These are phyloP conservation scores for Taeniopygia guttata DNA, from an alignment of 2,797 vertebrate species.

Conservation along the genomic window DNA sequence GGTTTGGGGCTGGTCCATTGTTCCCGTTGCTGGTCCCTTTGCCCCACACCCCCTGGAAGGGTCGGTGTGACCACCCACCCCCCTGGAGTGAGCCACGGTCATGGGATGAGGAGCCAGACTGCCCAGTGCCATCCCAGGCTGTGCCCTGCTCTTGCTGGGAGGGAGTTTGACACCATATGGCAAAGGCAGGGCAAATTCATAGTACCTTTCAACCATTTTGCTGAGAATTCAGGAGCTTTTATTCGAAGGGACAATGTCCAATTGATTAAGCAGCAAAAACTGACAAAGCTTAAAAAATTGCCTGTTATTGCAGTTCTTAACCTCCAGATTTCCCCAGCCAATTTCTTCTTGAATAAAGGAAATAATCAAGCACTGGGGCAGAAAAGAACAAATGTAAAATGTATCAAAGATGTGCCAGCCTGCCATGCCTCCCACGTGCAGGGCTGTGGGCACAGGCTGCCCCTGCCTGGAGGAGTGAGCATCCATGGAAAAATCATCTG, in stretches of 20 bases:
- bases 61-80: not conserved
- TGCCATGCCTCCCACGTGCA: not conserved
- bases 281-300: conserved; percentile 61
- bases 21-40: not conserved
- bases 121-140: not conserved
- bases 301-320: conserved; percentile 37
- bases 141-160: not conserved
- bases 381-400: conserved; percentile 30
- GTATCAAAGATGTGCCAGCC: not conserved
- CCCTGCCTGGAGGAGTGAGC: not conserved
- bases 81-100: not conserved
- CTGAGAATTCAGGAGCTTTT: conserved; percentile 30
- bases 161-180: not conserved
- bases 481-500: not conserved
- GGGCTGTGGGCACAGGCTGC: conserved; percentile 15
- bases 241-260: conserved; percentile 62
- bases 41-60: not conserved
- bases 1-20: not conserved
- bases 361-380: not conserved
- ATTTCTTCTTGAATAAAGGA: not conserved
- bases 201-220: not conserved
- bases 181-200: not conserved
- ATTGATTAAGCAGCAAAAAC: conserved; percentile 56
- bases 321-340: conserved; percentile 18
- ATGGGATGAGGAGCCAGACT: not conserved